phyloP scores from a whole-genome alignment of 30 jellyfish, hydroid and myxozoan species.

The Rhopilema esculentum region DNA sequence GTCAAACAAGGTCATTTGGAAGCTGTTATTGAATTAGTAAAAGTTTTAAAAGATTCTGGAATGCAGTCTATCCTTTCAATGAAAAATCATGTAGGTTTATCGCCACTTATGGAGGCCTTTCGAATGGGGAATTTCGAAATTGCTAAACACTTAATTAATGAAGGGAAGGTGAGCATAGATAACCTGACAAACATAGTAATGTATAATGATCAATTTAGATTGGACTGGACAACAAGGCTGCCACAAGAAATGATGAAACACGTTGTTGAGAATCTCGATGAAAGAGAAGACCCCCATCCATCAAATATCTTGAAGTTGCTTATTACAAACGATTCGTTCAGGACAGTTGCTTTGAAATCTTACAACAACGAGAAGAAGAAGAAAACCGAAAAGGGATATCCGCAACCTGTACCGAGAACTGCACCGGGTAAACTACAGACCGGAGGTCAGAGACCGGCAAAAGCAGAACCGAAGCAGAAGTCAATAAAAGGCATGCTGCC shows the following conservation, averaged over 20 bases:
- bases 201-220: slow-evolving; percentile 16
- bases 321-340: slow-evolving; percentile 60
- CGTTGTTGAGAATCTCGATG: slow-evolving; percentile 26
- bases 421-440: slow-evolving; percentile 17
- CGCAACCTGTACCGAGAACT: slow-evolving; percentile 27
- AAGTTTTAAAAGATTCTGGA: background rate
- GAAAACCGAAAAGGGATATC: background rate
- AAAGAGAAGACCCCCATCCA: slow-evolving; percentile 51
- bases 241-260: slow-evolving; percentile 54
- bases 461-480: slow-evolving; percentile 20
- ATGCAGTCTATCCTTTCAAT: slow-evolving; percentile 37
- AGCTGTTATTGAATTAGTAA: slow-evolving; percentile 22
- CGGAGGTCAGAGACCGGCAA: background rate
- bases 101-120: slow-evolving; percentile 66
- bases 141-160: slow-evolving; percentile 42
- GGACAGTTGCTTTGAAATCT: slow-evolving; percentile 45
- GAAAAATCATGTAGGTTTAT: slow-evolving; percentile 19
- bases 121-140: slow-evolving; percentile 55
- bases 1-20: slow-evolving; percentile 42
- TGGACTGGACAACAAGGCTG: slow-evolving; percentile 29
- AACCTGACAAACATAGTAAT: slow-evolving; percentile 35
- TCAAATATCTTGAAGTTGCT: slow-evolving; percentile 38
- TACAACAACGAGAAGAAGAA: slow-evolving; percentile 2
- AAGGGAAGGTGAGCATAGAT: slow-evolving; percentile 54
- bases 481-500: slow-evolving; percentile 75